A percentile compares a stretch with the other conserved stretches of the same genome.
These are phyloP conservation scores for Bovichtus diacanthus DNA, from an alignment of 2,797 vertebrate genomes.

Conservation along the genomic window DNA sequence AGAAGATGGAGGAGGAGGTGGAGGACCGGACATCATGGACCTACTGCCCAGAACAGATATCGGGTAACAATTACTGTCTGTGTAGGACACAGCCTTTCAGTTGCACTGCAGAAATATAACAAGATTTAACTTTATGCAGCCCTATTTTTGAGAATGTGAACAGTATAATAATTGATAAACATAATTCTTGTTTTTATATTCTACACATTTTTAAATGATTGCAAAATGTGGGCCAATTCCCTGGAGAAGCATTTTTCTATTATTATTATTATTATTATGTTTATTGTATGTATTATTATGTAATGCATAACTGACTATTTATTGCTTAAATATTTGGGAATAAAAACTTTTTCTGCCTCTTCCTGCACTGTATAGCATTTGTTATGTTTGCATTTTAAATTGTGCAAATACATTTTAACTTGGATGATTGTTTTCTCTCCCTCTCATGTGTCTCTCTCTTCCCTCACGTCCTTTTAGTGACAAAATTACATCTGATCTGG, in stretches of 20 bases:
- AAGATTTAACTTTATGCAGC: neutral
- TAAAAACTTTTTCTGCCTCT: too few relatives aligned
- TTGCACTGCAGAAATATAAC: too few relatives aligned
- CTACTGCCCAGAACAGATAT: constrained; percentile 94
- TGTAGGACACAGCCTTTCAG: neutral
- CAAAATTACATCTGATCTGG: constrained; percentile 93
- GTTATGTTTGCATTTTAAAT: too few relatives aligned
- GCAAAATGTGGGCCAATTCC: too few relatives aligned
- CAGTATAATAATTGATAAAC: neutral
- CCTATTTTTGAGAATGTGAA: neutral
- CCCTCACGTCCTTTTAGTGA: constrained; percentile 82
- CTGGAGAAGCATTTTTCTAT: too few relatives aligned
- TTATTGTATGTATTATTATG: too few relatives aligned
- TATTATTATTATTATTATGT: too few relatives aligned
- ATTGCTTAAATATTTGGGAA: too few relatives aligned
- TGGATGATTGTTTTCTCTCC: too few relatives aligned
- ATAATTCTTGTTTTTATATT: neutral
- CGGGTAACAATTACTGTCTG: constrained; percentile 76
- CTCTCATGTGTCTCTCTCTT: neutral
- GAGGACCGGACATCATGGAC: constrained; percentile 91
- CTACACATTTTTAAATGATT: neutral
- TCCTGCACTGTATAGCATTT: too few relatives aligned
- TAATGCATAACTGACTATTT: too few relatives aligned
- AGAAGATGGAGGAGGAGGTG: constrained; percentile 85
- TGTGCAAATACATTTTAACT: too few relatives aligned